Evolutionary conservation across 2,113 vertebrate genomes (phyloP).

Genomic region (Bos javanicus): DNA sequence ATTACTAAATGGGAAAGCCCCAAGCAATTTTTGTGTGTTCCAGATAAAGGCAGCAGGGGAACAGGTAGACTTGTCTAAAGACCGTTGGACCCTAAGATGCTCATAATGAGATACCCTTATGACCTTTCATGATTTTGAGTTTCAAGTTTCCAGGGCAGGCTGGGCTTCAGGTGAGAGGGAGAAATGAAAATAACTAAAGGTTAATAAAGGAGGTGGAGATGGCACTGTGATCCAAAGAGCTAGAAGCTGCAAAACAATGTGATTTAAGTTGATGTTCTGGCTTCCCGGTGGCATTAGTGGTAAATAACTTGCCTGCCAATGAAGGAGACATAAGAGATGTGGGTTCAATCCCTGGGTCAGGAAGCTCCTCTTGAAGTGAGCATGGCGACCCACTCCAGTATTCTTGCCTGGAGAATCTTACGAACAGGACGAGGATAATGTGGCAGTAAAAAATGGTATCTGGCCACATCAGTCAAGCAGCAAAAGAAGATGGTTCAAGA

Average conservation of each 20-base stretch:
- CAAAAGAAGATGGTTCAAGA: conserved; percentile 90
- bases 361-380: neutral
- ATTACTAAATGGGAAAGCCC: conserved; percentile 3
- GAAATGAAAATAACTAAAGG: neutral
- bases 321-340: fast-evolving
- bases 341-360: neutral
- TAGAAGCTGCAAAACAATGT: conserved; percentile 76
- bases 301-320: neutral
- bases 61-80: neutral
- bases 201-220: neutral
- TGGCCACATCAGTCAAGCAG: conserved; percentile 85
- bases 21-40: neutral
- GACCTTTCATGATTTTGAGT: neutral
- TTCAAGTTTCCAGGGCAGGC: neutral
- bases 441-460: conserved; percentile 90
- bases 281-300: neutral
- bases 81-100: neutral
- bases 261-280: conserved; percentile 88
- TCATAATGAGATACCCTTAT: neutral
- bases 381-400: neutral
- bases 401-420: neutral
- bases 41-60: neutral
- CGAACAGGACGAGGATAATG: conserved; percentile 83
- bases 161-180: neutral
- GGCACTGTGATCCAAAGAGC: conserved; percentile 13